Evolutionary conservation across 2,888 invertebrate genomes (phyloP), one percentile per base, ranked within the genome.

Genomic region (Gastracanthus pulcherrimus): DNA sequence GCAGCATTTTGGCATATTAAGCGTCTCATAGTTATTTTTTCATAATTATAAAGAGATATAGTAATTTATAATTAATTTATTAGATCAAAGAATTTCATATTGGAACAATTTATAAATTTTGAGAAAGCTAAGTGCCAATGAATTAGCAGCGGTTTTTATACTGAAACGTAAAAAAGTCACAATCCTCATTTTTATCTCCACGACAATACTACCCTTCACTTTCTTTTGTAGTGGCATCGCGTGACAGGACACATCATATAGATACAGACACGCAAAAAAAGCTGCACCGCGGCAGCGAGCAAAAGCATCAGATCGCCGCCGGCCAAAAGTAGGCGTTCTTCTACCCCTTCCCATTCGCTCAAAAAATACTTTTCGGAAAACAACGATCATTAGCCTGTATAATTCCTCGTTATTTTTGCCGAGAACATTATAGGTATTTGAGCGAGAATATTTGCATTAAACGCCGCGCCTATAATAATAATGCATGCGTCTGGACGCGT

Each of bases 391-490:
- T 64, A 75, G 16, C 41, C 26, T 9, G 19, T 4, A 16, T 64
- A 51, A 75, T 75, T 64, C 36, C 16, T 74, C 48, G 36, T 36
- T 26, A 75, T 75, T 64, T 36, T 64, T 34, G 2, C 36, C 36
- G 1, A 16, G 36, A 34, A 36, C 23, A 36, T 64, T 64, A 51
- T 48, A 26, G 64, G 4, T 11, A 64, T 75, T 75, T 51, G 9
- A 31, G 62, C 29, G 64, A 23, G 74, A 31, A 64, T 36, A 64
- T 75, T 75, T 75, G 48, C 74, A 64, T 75, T 64, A 51, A 75
- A 34, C 48, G 23, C 3, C 34, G 23, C n/a, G 7, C 72, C 13
- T 1, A 2, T 0, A 6, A 1, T 41, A 41, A n/a, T n/a, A n/a
- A n/a, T n/a, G n/a, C n/a, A n/a, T n/a, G n/a, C n/a, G n/a, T 41